Evolutionary conservation across 2,797 vertebrate species (phyloP), one percentile per base, ranked within the genome.

Genomic region (Mastacembelus armatus): DNA sequence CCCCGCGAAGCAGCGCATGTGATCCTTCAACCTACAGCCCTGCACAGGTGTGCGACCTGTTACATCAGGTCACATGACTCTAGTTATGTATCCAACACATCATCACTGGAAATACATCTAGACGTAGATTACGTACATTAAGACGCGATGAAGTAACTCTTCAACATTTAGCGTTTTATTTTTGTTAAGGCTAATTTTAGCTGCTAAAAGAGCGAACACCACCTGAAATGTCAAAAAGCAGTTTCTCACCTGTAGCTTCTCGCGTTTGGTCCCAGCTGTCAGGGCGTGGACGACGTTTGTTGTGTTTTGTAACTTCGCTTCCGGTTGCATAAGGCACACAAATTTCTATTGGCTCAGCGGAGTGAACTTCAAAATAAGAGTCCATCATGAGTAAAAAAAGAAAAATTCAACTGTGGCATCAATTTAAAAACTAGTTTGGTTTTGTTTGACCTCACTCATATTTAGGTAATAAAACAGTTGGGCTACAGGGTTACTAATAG

Each of bases 361-460:
- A 6, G 1, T 12, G 0, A 5, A 15, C 8, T 81, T 86, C 89
- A 85, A 65, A 87, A 80, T 85, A 84, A 84, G 48, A 78, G 48
- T 5, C 9, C 3, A 0, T n/a, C 0, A 16, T 24, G 19, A 36
- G n/a, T 49, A 55, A 73, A 59, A 43, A 38, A 22, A 35, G 9
- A 27, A 22, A 30, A 16, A 1, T 57, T 66, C 2, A 39, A 49
- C 9, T 44, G 49, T 4, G n/a, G 2, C 10, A n/a, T 38, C 4
- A 6, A 5, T 29, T 29, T 26, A 26, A 24, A 26, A 3, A 26
- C 24, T 26, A 24, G 26, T 26, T 27, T n/a, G n/a, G n/a, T n/a
- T n/a, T n/a, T n/a, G n/a, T n/a, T n/a, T n/a, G n/a, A n/a, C n/a
- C n/a, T n/a, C n/a, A n/a, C n/a, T n/a, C n/a, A n/a, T n/a, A n/a